Conservation (phyloP, 1,140 invertebrate species). For the Drosophila kepulauana region DNA sequence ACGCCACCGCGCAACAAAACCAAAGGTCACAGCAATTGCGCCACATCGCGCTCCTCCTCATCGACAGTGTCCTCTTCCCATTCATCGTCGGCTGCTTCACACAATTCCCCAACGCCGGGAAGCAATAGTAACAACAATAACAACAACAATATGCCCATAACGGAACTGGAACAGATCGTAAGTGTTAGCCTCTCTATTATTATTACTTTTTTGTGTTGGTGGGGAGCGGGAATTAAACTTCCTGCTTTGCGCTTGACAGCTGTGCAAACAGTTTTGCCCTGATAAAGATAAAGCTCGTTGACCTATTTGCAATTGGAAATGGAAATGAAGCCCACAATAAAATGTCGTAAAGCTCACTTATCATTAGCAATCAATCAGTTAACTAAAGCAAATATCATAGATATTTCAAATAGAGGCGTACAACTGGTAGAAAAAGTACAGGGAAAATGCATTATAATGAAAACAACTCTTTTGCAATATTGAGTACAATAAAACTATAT, state of each 20-base stretch:
- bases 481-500: too few relatives aligned
- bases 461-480: constrained; percentile 2
- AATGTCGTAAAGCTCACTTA: constrained; percentile 53
- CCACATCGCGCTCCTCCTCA: constrained; percentile 85
- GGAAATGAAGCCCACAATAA: constrained; percentile 35
- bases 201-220: too few relatives aligned
- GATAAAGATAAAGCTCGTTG: constrained; percentile 73
- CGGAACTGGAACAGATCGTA: constrained; percentile 88
- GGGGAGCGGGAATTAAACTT: constrained; percentile 25
- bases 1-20: constrained; percentile 86
- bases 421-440: constrained; percentile 8
- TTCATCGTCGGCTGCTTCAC: constrained; percentile 66
- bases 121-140: constrained; percentile 76
- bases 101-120: constrained; percentile 75
- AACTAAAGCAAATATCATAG: constrained; percentile 50
- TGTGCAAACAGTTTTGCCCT: constrained; percentile 57
- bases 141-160: constrained; percentile 86
- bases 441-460: neutral
- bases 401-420: constrained; percentile 5
- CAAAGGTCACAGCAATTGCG: constrained; percentile 69
- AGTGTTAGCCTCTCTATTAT: constrained; percentile 73
- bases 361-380: constrained; percentile 77
- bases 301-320: constrained; percentile 59
- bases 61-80: constrained; percentile 85
- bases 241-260: constrained; percentile 59